Base-by-base conservation (phyloP, 1,140 invertebrate genomes). In the Gonioctena quinquepunctata region DNA sequence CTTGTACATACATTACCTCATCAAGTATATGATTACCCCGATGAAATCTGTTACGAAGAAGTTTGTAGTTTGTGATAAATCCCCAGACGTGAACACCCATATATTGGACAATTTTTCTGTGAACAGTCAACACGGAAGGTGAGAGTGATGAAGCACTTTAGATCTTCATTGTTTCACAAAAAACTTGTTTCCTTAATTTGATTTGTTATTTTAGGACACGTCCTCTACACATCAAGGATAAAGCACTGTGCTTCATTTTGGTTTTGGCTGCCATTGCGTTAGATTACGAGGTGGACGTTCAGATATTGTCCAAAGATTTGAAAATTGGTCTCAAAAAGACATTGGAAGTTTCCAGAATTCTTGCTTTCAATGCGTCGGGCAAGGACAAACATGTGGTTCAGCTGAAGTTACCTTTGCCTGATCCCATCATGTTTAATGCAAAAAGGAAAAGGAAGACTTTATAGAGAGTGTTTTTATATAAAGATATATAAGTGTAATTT, bases 361-460 rank as follows among this genome's bases (percentile, higher is more conserved):
- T 87, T 50, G 78, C 81, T n/a, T 83, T 85, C 16, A 74, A 81
- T 2, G 66, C 80, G 13, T 60, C 25, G 1, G 78, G 80, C 63
- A 79, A 80, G 2, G 69, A 84, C 13, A 87, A 85, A 74, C 81
- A 79, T 56, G 26, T 71, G 1, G 74, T 83, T 48, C 25, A 60
- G 7, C 68, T 87, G 2, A 87, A 85, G 74, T 52, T 87, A 33
- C 86, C 86, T 5, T 63, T 87, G 57, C 85, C 86, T 18, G 19
- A 77, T 19, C 80, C 78, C 3, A 66, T 80, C 3, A 61, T 62
- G 21, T 48, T 61, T 1, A 59, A 56, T 57, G 27, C 57, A 3
- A 77, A 75, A 60, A 70, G 71, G 54, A 77, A 71, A 33, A 64
- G 71, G 64, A 42, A 11, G 33, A 42, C 33, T 3, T 42, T 42